Evolutionary conservation across 1,140 invertebrate genomes (phyloP), one percentile per base, ranked within the genome.

Genomic region (Vollenhovia emeryi): DNA sequence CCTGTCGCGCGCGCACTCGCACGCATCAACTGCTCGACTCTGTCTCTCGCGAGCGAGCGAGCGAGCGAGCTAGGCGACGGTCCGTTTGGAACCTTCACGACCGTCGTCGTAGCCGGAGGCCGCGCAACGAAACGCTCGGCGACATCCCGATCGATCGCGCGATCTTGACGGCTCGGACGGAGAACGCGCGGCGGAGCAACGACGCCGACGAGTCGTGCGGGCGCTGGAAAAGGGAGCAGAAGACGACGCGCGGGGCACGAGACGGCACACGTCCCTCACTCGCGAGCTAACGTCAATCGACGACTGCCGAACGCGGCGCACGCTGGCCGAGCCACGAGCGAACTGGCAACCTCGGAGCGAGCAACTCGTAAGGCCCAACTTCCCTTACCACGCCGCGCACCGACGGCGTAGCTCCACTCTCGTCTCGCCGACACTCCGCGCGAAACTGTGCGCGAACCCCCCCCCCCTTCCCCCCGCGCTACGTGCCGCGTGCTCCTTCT

Each of bases 281-380:
- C 50, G 7, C 69, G 30, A 75, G 21, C 68, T 60, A 86, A 30
- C 64, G 64, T 89, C 86, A 59, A 80, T 71, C 11, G 33, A 82
- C 78, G 36, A 74, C 74, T 55, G 40, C 33, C 52, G 18, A 84
- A 85, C 59, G 40, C 48, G 43, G 21, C 21, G 40, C 74, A 40
- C 89, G 80, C 86, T 68, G 43, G 74, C 74, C 71, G 48, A 82
- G 84, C 71, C 69, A 33, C 69, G 33, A 87, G 60, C 86, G 50
- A 90, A 91, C 89, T 91, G 90, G 90, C 90, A 91, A 91, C 90
- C 79, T 71, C 60, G 78, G 33, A 36, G 6, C 33, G 3, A 6
- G 89, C 73, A n/a, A 9, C 48, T 50, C 48, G 48, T 89, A 91
- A 91, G 90, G 90, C 90, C 90, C 90, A 88, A 88, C 86, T 86